Conservation (phyloP, 2,113 vertebrate genomes). For the Arenaria interpres region DNA sequence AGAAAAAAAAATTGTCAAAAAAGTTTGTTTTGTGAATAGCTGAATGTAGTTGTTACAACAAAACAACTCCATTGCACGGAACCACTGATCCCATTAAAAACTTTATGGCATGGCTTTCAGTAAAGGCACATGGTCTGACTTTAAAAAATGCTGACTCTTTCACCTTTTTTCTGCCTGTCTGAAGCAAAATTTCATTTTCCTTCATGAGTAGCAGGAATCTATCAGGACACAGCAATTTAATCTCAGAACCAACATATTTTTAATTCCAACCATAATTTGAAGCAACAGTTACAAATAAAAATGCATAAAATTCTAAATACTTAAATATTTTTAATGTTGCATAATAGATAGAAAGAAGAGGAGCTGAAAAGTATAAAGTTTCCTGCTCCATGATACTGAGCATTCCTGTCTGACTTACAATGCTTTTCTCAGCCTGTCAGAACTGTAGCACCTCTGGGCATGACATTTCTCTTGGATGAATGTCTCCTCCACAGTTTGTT, state of each 20-base stretch:
- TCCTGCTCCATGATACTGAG: neutral
- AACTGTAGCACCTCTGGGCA: constrained; percentile 38
- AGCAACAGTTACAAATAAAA: neutral
- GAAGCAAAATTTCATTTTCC: neutral
- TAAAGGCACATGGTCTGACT: neutral
- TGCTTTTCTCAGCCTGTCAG: constrained; percentile 32
- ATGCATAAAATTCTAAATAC: neutral
- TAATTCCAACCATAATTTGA: neutral
- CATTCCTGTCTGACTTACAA: neutral
- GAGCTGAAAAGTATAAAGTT: neutral
- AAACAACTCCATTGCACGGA: neutral
- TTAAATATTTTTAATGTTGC: neutral
- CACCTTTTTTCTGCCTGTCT: neutral
- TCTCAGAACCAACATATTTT: neutral
- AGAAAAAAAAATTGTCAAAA: constrained; percentile 52
- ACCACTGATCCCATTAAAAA: neutral
- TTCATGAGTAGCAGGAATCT: neutral
- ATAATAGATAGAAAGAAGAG: neutral
- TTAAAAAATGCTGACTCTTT: neutral
- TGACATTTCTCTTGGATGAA: constrained; percentile 56
- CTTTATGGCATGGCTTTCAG: neutral
- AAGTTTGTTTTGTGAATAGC: constrained; percentile 57
- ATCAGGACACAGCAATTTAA: neutral
- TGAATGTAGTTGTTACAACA: constrained; percentile 20
- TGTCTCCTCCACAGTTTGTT: constrained; percentile 43